Evolutionary conservation across 2,888 invertebrate genomes (phyloP), one percentile per base, ranked within the genome.

Genomic region (Mactromeris polynyma): DNA sequence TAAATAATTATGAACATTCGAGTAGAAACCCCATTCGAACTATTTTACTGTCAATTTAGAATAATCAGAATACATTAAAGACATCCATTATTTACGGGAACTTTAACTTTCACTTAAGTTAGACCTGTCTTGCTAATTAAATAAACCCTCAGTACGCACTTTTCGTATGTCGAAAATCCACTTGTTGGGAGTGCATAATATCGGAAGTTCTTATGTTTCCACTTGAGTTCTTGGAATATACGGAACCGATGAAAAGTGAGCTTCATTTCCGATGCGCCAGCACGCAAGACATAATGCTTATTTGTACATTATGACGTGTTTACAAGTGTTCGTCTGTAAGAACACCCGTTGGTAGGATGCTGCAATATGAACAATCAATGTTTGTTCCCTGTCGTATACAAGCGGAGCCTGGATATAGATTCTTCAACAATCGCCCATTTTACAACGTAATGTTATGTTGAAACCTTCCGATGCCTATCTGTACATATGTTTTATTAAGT

Each of bases 401-500:
- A 82, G 31, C 82, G 42, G 82, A 87, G 86, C 77, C 86, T 46
- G 36, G 40, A 51, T 78, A 33, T 38, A 82, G 86, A 38, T 64
- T 58, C 58, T 78, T 19, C 58, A 86, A 89, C 89, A 89, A 89
- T 86, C 80, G 54, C n/a, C 86, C 84, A 64, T 83, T 89, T 83
- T 89, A 89, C 89, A 84, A 81, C 83, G 33, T 64, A 78, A 80
- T 79, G 69, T 85, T 77, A 82, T 85, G 87, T 87, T 90, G 81
- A 82, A 83, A 86, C 87, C 46, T 40, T 58, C 26, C 78, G 89
- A 90, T 90, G 81, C 51, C 79, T 85, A 90, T 90, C 89, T 78
- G 51, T 90, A 88, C 88, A 90, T 90, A 90, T 88, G 90, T 90
- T 90, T 90, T 88, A 88, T 85, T 83, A 85, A 87, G 89, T 87